phyloP scores from a whole-genome alignment of 1,140 invertebrate genomes.

The Globodera rostochiensis region DNA sequence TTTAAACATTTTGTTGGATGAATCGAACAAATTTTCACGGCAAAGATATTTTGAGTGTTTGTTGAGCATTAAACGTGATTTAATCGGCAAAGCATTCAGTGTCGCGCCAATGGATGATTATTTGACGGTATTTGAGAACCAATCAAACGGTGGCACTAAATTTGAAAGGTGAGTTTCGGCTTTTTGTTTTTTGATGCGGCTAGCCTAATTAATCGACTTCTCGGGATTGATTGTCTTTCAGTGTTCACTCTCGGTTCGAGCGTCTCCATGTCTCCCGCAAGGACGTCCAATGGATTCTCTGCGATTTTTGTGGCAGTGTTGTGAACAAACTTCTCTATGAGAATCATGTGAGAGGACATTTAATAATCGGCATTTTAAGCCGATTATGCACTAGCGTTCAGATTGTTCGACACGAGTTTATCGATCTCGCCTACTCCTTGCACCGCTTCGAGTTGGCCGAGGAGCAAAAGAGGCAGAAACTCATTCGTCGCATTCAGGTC shows the following conservation, averaged over 20 bases:
- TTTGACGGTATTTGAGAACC: background rate
- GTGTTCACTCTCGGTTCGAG: constrained; percentile 18
- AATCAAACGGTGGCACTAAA: background rate
- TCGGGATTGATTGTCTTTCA: background rate
- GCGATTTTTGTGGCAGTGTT: constrained; percentile 13
- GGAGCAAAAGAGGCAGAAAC: background rate
- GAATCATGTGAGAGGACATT: constrained; percentile 6
- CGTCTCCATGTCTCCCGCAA: constrained; percentile 9
- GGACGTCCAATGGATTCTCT: constrained; percentile 20
- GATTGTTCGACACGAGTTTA: background rate
- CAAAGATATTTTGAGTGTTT: too few relatives aligned
- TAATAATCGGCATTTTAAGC: background rate
- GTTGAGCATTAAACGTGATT: background rate
- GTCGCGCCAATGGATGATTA: constrained; percentile 3
- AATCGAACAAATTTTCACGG: too few relatives aligned
- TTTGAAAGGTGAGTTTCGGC: background rate
- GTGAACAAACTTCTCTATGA: constrained; percentile 13
- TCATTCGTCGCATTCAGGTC: background rate
- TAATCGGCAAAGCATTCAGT: background rate
- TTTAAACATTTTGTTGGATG: too few relatives aligned
- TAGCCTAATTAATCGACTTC: too few relatives aligned
- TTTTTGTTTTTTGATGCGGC: background rate
- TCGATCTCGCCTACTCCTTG: background rate
- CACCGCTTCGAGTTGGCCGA: background rate
- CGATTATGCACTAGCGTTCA: background rate